Base-by-base conservation (phyloP, 2,888 invertebrate genomes). In the Nymphalis urticae region DNA sequence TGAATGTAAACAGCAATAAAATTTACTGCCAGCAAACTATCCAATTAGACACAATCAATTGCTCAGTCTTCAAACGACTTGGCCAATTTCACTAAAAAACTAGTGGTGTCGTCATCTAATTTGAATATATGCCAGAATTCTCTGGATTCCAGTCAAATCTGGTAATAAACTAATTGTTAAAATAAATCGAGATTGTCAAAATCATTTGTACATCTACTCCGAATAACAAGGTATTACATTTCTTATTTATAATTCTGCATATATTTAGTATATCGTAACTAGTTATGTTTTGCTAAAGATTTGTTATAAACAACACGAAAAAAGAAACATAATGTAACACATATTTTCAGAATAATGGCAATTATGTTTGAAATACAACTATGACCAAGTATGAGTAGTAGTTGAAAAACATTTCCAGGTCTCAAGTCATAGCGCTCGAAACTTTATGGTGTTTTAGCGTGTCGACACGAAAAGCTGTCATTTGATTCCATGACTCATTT, bases 1-100 rank as follows among this genome's bases (percentile, higher is more conserved):
- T 72, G 70, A 74, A 73, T 65, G 73, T 75, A 71, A 73, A 71
- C 72, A 75, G 66, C 73, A 75, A 76, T 79, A 74, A 77, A 74
- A 73, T 67, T 66, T 73, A 75, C 75, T 80, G 80, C 80, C 82
- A 82, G 73, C 75, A 70, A 76, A 73, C 72, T 71, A 74, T 77
- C 76, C 79, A 86, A 86, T 87, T 85, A 86, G 79, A 79, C 75
- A 82, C 80, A 83, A 87, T 87, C 82, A 85, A 84, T 86, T 83
- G 78, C 75, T 79, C 76, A 76, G 78, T 76, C 73, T 63, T 68
- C 65, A 69, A 67, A 74, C 75, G 75, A 76, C 76, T 78, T 77
- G 72, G 74, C 75, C 77, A 77, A 81, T 81, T 81, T 75, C 71
- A 53, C 21, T 64, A 48, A 60, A 48, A 61, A 69, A 64, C 32